Evolutionary conservation across 2,888 invertebrate species (phyloP).

Genomic region (Mythimna impura): DNA sequence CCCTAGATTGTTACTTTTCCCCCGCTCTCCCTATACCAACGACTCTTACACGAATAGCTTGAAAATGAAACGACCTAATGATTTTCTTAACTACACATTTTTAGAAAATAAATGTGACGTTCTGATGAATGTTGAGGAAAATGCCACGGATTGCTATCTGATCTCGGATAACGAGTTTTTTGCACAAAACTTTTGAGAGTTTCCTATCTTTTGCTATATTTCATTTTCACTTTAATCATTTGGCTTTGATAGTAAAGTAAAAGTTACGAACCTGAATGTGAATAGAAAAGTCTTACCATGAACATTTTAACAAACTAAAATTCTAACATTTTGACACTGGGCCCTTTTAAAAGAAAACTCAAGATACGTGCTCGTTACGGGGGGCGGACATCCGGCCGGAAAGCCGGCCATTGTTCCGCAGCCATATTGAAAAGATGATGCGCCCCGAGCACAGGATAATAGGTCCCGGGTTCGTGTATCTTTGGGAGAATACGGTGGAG

Average conservation of each 20-base stretch:
- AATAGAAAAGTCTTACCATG: background rate
- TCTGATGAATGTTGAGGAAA: conserved; percentile 51
- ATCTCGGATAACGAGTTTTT: conserved; percentile 41
- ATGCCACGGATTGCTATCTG: conserved; percentile 41
- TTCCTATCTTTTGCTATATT: conserved; percentile 16
- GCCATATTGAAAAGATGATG: conserved; percentile 88
- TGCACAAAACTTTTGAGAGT: conserved; percentile 19
- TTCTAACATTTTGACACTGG: conserved; percentile 54
- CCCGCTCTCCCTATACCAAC: conserved; percentile 61
- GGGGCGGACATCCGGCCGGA: conserved; percentile 83
- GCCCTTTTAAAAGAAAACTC: conserved; percentile 73
- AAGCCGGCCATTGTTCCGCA: conserved; percentile 83
- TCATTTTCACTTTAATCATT: conserved; percentile 32
- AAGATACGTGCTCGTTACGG: conserved; percentile 82
- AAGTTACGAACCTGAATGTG: conserved; percentile 14
- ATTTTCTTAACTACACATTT: conserved; percentile 65
- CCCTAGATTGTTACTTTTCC: conserved; percentile 80
- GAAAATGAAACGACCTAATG: conserved; percentile 72
- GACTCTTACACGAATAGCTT: conserved; percentile 65
- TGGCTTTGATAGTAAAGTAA: conserved; percentile 7
- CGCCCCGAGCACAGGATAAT: conserved; percentile 81
- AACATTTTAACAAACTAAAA: conserved; percentile 55
- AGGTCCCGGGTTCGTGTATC: conserved; percentile 68
- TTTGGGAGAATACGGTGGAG: conserved; percentile 66
- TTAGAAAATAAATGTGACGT: conserved; percentile 44